Evolutionary conservation across 1,140 invertebrate genomes (phyloP), one percentile per base, ranked within the genome.

Genomic region (Achatina immaculata): DNA sequence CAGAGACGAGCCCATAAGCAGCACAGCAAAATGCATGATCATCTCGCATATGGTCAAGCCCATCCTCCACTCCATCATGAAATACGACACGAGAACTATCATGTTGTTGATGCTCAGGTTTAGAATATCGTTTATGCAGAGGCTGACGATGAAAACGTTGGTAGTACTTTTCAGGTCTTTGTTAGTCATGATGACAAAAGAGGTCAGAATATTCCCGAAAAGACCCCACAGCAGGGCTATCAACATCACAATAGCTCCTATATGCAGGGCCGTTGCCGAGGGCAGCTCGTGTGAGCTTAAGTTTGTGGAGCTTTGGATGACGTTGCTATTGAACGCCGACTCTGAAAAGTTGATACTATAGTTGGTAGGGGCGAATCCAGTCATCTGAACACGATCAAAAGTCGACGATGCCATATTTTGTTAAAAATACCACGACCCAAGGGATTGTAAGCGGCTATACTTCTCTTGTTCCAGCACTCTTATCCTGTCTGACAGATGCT

Each of bases 91-190:
- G 28, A 90, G 85, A 14, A 91, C 90, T 24, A 91, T 78, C n/a
- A 87, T 86, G 79, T 91, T 89, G 79, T 89, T 90, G 58, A 91
- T 85, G 51, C 86, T 83, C 19, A 91, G 85, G 76, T 90, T 91
- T 36, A 91, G 82, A 24, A 91, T 86, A 74, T 91, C 91, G 77
- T 91, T 91, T 62, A 91, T 88, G 80, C 90, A 90, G n/a, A 91
- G 81, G 82, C 90, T 91, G 34, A 88, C 86, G 43, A 91, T 88
- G 72, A 91, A 91, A 42, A 90, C 87, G 74, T 91, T 90, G 48
- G 90, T 89, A 55, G 88, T 89, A 80, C 88, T 90, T 34, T 85
- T 85, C 34, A 90, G 55, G 76, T 90, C 85, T 71, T 84, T 83
- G 58, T 86, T 86, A 0, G 83, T 84, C n/a, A 87, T 82, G 65